Percentiles rank a stretch among this genome's conserved stretches.
Conservation (phyloP, 2,113 vertebrate species). For the Chlorodrepanis virens region DNA sequence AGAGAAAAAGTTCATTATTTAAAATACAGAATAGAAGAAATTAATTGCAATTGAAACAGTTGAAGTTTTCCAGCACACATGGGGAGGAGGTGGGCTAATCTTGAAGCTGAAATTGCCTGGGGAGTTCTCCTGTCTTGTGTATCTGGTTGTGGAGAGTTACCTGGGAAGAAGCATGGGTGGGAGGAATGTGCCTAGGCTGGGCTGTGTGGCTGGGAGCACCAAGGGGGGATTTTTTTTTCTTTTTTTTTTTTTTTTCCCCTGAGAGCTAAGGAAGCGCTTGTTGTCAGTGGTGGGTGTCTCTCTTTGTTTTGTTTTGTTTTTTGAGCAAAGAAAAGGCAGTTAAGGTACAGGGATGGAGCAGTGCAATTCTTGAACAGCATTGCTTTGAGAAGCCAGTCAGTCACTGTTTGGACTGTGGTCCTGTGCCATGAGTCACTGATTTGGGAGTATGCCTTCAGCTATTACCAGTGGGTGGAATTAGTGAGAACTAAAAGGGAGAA, state of each 20-base stretch:
- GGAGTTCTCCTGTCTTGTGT: neutral
- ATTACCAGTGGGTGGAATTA: constrained; percentile 35
- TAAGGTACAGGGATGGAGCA: neutral
- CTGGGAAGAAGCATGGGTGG: neutral
- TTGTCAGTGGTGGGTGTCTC: neutral
- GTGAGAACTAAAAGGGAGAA: constrained; percentile 34
- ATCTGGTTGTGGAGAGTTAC: neutral
- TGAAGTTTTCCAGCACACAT: neutral
- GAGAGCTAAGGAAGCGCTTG: neutral
- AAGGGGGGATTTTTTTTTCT: neutral
- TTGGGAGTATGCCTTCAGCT: constrained; percentile 62
- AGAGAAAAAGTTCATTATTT: neutral
- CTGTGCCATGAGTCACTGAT: constrained; percentile 69
- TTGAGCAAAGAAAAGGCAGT: neutral
- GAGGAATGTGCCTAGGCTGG: neutral
- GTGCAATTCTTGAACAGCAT: neutral
- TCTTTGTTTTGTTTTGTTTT: neutral
- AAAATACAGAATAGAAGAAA: neutral
- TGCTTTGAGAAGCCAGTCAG: constrained; percentile 35
- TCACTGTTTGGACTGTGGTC: constrained; percentile 64
- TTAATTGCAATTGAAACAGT: neutral
- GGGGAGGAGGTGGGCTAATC: neutral
- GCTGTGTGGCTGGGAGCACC: neutral
- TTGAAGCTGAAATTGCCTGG: neutral
- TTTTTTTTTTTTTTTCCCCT: neutral